phyloP scores from a whole-genome alignment of 1,140 invertebrate genomes.

The Magallana ariakensis region DNA sequence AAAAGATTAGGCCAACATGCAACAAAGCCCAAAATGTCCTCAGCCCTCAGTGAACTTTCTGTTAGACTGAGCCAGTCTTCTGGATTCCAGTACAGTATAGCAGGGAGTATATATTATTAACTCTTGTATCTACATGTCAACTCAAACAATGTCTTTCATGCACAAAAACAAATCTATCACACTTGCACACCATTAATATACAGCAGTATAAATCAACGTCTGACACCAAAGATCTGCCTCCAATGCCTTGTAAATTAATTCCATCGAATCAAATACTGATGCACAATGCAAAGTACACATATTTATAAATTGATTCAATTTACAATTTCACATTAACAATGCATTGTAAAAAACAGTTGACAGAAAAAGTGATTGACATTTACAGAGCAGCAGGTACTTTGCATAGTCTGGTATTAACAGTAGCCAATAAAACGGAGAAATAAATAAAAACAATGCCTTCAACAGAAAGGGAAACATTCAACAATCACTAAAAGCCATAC shows the following conservation, averaged over 20 bases:
- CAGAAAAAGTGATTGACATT: conserved; percentile 11
- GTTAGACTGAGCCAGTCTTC: background rate
- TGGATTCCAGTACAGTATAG: background rate
- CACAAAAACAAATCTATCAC: conserved; percentile 23
- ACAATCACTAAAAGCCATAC: conserved; percentile 24
- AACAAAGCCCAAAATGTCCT: conserved; percentile 25
- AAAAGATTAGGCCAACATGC: conserved; percentile 36
- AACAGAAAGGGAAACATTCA: conserved; percentile 1
- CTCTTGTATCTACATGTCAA: conserved; percentile 14
- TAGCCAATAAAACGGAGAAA: background rate
- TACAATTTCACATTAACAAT: background rate
- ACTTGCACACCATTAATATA: background rate
- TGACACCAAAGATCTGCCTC: conserved; percentile 9
- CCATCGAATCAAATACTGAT: background rate
- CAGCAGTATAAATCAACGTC: conserved; percentile 9
- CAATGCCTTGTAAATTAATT: conserved; percentile 28
- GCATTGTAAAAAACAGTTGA: background rate
- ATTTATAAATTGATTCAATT: conserved; percentile 19
- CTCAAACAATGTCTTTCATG: conserved; percentile 22
- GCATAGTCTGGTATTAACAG: conserved; percentile 13
- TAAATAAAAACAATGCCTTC: conserved; percentile 29
- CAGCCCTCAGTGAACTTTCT: background rate
- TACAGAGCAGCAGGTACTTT: conserved; percentile 12
- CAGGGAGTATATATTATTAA: conserved; percentile 21
- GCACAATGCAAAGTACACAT: background rate